phyloP scores from a whole-genome alignment of 2,888 invertebrate genomes.

The Muscina levida region DNA sequence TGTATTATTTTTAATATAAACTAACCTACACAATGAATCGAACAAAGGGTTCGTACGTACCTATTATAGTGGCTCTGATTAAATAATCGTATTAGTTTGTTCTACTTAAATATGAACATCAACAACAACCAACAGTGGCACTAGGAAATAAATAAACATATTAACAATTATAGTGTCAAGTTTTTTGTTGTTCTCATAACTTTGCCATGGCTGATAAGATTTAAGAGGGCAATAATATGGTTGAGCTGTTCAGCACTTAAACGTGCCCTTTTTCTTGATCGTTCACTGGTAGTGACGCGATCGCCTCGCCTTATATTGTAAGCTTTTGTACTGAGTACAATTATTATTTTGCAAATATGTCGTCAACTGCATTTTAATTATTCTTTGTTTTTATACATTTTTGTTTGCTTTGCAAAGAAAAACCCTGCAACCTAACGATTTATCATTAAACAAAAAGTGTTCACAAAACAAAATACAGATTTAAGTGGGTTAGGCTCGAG shows the following conservation, averaged over 20 bases:
- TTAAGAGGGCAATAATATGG: not conserved
- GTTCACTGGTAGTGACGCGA: not conserved
- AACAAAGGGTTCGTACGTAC: too few species aligned
- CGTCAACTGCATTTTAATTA: not conserved
- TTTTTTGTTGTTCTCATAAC: not conserved
- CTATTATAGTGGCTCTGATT: too few species aligned
- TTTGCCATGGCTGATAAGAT: not conserved
- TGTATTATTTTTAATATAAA: too few species aligned
- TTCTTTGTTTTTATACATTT: constrained; percentile 24
- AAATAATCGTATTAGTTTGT: too few species aligned
- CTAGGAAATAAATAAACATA: not conserved
- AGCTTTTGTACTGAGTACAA: too few species aligned
- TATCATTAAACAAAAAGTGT: too few species aligned
- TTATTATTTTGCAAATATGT: not conserved
- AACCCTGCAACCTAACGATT: not conserved
- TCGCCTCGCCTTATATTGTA: too few species aligned
- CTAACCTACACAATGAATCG: too few species aligned
- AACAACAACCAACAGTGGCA: not conserved
- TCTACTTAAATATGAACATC: too few species aligned
- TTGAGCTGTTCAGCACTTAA: not conserved
- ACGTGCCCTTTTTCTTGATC: constrained; percentile 17
- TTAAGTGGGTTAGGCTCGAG: too few species aligned
- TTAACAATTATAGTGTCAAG: constrained; percentile 13
- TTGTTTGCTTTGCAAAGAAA: not conserved
- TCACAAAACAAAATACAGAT: too few species aligned